phyloP scores from a whole-genome alignment of 2,888 invertebrate species.

The Agapetus fuscipes region DNA sequence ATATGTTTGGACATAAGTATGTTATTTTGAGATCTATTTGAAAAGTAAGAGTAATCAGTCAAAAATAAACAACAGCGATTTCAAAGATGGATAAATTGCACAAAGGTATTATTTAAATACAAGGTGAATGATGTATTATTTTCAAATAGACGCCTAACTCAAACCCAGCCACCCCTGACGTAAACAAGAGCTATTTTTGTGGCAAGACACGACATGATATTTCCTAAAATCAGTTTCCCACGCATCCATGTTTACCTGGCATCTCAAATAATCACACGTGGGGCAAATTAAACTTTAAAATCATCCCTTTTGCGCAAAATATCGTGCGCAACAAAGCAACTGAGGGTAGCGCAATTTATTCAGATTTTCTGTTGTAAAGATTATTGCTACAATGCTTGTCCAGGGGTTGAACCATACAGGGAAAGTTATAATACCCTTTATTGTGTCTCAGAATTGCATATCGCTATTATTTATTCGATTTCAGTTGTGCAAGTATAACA shows the following conservation, averaged over 20 bases:
- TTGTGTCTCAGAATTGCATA: constrained; percentile 10
- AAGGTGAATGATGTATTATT: no score
- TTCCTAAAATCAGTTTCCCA: constrained; percentile 1
- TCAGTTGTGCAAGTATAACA: constrained; percentile 3
- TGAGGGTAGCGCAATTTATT: no score
- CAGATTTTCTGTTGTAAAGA: no score
- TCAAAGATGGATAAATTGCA: no score
- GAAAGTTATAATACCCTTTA: constrained; percentile 18
- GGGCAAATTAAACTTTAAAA: background rate
- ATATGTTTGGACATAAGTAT: no score
- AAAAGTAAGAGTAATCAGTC: no score
- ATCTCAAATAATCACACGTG: no score
- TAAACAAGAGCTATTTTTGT: background rate
- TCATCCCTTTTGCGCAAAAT: constrained; percentile 16
- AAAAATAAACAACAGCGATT: no score
- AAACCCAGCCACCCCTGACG: background rate
- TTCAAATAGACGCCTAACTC: no score
- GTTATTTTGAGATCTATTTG: no score
- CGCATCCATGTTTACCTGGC: constrained; percentile 10
- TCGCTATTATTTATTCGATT: constrained; percentile 10
- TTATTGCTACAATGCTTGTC: constrained; percentile 6
- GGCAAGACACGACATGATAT: background rate
- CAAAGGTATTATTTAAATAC: no score
- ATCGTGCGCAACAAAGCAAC: background rate
- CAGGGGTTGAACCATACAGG: constrained; percentile 6